These are phyloP conservation scores for Rhyzopertha dominica DNA, from an alignment of 1,140 invertebrate species.

Conservation along the genomic window DNA sequence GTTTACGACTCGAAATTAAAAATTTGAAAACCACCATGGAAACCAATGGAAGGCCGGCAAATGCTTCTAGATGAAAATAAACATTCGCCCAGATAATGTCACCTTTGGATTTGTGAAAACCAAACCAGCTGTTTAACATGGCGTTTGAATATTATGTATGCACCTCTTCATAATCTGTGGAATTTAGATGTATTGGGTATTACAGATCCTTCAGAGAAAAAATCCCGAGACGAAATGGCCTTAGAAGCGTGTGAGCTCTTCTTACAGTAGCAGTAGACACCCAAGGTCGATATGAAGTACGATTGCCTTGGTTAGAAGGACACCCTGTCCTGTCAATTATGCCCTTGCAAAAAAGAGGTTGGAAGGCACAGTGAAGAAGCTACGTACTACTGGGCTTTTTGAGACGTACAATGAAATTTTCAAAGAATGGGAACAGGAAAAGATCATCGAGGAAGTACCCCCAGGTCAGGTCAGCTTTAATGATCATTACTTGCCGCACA, in stretches of 20 bases:
- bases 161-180: too few species aligned
- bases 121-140: too few species aligned
- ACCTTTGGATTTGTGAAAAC: too few species aligned
- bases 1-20: too few species aligned
- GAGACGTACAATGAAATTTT: slow-evolving; percentile 19
- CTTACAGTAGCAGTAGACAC: not conserved
- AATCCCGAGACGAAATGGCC: not conserved
- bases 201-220: slow-evolving; percentile 10
- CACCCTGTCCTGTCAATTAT: slow-evolving; percentile 7
- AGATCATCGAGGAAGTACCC: slow-evolving; percentile 21
- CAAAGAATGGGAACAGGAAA: slow-evolving; percentile 20
- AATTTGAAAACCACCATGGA: too few species aligned
- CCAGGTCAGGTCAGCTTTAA: not conserved
- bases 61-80: too few species aligned
- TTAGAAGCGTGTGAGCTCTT: slow-evolving; percentile 9
- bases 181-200: slow-evolving; percentile 16
- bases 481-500: slow-evolving; percentile 23
- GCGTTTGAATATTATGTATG: too few species aligned
- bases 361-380: slow-evolving; percentile 5
- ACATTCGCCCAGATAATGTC: too few species aligned
- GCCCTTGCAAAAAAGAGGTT: slow-evolving; percentile 16
- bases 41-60: too few species aligned
- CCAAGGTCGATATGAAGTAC: slow-evolving; percentile 14
- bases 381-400: slow-evolving; percentile 3
- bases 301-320: slow-evolving; percentile 11